Percentiles rank a stretch among this genome's conserved stretches.
phyloP scores from a whole-genome alignment of 2,888 invertebrate species.

The Dexiosoma caninum region DNA sequence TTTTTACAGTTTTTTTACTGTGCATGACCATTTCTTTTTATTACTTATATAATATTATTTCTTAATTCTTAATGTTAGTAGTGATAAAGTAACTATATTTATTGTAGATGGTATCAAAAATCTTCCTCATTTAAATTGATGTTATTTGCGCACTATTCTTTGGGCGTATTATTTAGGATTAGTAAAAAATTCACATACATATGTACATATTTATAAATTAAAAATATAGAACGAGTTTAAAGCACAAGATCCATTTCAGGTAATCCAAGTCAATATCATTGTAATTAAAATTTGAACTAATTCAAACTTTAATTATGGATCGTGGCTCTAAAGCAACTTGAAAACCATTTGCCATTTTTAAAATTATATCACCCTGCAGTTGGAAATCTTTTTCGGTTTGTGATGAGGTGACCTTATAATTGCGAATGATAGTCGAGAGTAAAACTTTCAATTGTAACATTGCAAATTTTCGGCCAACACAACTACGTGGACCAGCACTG shows the following conservation, averaged over 20 bases:
- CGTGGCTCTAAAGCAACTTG: constrained; percentile 83
- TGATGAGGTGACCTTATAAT: constrained; percentile 82
- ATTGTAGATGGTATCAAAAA: constrained; percentile 35
- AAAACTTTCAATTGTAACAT: constrained; percentile 87
- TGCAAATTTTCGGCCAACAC: constrained; percentile 88
- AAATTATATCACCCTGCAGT: constrained; percentile 85
- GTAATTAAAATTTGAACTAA: background rate
- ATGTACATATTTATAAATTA: too few species aligned
- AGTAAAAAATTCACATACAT: too few species aligned
- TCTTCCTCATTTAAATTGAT: constrained; percentile 35
- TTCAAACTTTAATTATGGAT: constrained; percentile 45
- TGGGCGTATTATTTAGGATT: constrained; percentile 15
- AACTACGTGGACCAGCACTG: constrained; percentile 89
- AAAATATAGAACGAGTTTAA: background rate
- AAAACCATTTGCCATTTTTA: constrained; percentile 86
- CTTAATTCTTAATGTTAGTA: constrained; percentile 37
- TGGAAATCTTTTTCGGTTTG: constrained; percentile 83
- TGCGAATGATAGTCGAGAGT: constrained; percentile 84
- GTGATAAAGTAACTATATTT: background rate
- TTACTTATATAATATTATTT: constrained; percentile 5
- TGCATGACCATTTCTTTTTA: constrained; percentile 47
- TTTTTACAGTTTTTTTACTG: constrained; percentile 59
- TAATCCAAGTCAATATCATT: background rate
- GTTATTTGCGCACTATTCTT: constrained; percentile 17
- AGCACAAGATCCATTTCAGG: background rate